Base-by-base conservation (phyloP, 2,888 invertebrate genomes). In the Therioaphis trifolii region DNA sequence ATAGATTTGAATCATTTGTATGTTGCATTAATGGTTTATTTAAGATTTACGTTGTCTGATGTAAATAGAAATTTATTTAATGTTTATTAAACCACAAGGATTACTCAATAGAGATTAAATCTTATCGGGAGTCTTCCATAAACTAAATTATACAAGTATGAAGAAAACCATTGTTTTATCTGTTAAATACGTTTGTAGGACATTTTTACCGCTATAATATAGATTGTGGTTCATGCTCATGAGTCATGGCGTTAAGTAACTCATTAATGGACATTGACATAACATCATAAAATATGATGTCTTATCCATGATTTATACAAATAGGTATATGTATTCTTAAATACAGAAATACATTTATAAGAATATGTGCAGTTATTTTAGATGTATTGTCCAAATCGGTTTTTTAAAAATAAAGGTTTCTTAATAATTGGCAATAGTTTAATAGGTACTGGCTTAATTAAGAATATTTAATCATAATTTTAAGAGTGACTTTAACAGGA, bases 71-170 rank as follows among this genome's bases (percentile, higher is more conserved):
- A 63, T 40, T 14, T n/a, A 14, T 29, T 15, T 14, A 63, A 63
- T 52, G 52, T 35, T 35, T 40, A 18, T 18, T 68, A 78, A 68
- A 78, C 77, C 77, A 24, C 52, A 40, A 35, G 52, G 29, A 35
- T 78, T 78, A 68, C 77, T 78, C 77, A 78, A 78, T 66, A 52
- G 52, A 78, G 77, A 78, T 78, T 49, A 24, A 29, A 76, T 76
- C 76, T 78, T 35, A 76, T 63, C 43, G 75, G 58, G 55, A 75
- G 75, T 75, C 58, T 46, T 63, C n/a, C 61, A 15, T 46, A 29
- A 76, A 76, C 46, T 46, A 46, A 24, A 49, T 68, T 52, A n/a
- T n/a, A n/a, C n/a, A n/a, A n/a, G 77, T 77, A 29, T 29, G 2
- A n/a, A 24, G 4, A 29, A 46, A 24, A 46, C 46, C 63, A 76